These are phyloP conservation scores for Aphaenogaster rudis DNA, from an alignment of 1,140 invertebrate genomes.

Conservation along the genomic window DNA sequence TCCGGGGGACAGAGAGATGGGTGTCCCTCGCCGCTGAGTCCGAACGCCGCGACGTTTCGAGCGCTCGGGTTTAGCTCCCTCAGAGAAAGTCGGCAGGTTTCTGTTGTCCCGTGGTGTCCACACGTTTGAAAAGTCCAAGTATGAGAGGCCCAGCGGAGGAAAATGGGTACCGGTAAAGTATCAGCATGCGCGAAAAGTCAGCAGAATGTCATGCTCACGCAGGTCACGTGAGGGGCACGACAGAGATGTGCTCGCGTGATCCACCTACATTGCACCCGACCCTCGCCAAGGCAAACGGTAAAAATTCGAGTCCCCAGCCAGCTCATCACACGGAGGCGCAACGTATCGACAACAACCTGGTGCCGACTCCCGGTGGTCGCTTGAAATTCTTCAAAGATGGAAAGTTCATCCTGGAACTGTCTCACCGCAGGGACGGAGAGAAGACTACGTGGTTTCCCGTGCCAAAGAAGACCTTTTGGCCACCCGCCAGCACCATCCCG, in stretches of 20 bases:
- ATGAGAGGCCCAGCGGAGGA: conserved; percentile 84
- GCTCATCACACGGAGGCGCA: conserved; percentile 78
- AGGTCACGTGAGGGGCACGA: conserved; percentile 85
- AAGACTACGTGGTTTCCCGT: conserved; percentile 94
- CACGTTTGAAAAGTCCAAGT: conserved; percentile 66
- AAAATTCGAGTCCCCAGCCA: conserved; percentile 83
- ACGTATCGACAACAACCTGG: conserved; percentile 77
- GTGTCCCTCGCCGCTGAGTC: neutral
- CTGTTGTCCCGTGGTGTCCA: neutral
- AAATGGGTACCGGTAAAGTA: conserved; percentile 84
- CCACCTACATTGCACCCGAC: conserved; percentile 84
- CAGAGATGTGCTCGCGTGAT: conserved; percentile 87
- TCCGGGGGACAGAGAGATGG: neutral
- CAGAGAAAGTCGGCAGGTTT: conserved; percentile 33
- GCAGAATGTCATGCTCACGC: conserved; percentile 86
- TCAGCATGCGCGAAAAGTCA: conserved; percentile 86
- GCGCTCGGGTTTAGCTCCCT: neutral
- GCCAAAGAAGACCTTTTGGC: conserved; percentile 94
- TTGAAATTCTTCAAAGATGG: conserved; percentile 92
- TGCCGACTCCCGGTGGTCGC: conserved; percentile 86
- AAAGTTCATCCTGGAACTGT: conserved; percentile 95
- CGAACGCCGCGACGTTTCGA: neutral
- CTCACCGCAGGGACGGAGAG: conserved; percentile 93
- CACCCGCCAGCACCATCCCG: conserved; percentile 90
- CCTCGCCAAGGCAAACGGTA: conserved; percentile 85